Percentiles rank a stretch among this genome's conserved stretches.
Evolutionary conservation across 2,888 invertebrate genomes (phyloP).

Genomic region (Griposia aprilina): DNA sequence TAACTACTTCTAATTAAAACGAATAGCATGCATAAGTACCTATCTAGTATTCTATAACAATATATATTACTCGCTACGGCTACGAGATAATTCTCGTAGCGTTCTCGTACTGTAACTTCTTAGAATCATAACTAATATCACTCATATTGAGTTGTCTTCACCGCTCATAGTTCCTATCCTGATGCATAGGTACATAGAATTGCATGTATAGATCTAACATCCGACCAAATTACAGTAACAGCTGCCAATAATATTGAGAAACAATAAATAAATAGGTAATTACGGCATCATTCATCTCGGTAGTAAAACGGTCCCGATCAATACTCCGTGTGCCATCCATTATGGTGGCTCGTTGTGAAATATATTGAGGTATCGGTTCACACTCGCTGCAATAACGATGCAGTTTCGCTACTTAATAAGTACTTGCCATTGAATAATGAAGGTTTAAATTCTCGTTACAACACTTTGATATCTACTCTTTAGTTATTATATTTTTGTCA

Average conservation of each 20-base stretch:
- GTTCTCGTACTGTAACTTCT: background rate
- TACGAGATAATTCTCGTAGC: background rate
- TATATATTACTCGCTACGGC: background rate
- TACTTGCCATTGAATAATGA: conserved; percentile 10
- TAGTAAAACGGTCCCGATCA: conserved; percentile 48
- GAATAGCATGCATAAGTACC: background rate
- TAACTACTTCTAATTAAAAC: background rate
- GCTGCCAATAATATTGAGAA: conserved; percentile 47
- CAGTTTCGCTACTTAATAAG: conserved; percentile 25
- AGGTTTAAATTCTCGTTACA: background rate
- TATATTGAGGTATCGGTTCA: conserved; percentile 45
- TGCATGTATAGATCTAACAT: background rate
- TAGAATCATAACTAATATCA: background rate
- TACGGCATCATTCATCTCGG: conserved; percentile 40
- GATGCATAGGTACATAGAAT: background rate
- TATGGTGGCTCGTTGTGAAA: conserved; percentile 40
- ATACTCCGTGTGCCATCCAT: conserved; percentile 44
- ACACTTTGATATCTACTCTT: background rate
- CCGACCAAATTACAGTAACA: conserved; percentile 26
- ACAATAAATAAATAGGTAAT: conserved; percentile 56
- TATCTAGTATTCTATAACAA: too few species aligned
- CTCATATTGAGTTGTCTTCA: background rate
- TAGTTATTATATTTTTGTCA: background rate
- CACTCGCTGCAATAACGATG: conserved; percentile 20
- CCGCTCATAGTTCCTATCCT: background rate